Conservation (phyloP, 30 jellyfish, hydroid and myxozoan species). For the Kudoa iwatai region DNA sequence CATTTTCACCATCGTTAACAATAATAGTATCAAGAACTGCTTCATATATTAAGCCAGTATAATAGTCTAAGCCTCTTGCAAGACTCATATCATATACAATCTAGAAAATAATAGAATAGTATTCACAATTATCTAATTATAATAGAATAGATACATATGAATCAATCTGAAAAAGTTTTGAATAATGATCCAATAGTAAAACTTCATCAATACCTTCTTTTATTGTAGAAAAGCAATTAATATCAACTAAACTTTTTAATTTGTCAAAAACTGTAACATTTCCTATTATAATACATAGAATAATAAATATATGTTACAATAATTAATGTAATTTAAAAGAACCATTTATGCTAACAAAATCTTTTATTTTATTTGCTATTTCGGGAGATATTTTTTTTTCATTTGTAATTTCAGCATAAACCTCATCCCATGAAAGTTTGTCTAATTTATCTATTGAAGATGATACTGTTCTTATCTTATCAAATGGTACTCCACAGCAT, state of each 20-base stretch:
- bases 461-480: constrained; percentile 25
- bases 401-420: constrained; percentile 21
- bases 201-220: too few relatives aligned
- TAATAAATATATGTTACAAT: background rate
- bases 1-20: too few relatives aligned
- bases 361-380: constrained; percentile 26
- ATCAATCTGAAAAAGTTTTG: too few relatives aligned
- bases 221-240: background rate
- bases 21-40: constrained; percentile 27
- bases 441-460: constrained; percentile 71
- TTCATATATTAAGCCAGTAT: constrained; percentile 74
- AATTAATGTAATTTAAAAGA: background rate
- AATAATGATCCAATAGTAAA: too few relatives aligned
- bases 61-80: constrained; percentile 86
- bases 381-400: constrained; percentile 37
- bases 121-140: too few relatives aligned
- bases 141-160: too few relatives aligned
- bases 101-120: constrained; percentile 4
- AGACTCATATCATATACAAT: constrained; percentile 55
- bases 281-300: background rate
- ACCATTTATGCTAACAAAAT: constrained; percentile 29
- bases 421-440: constrained; percentile 89
- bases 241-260: constrained; percentile 2
- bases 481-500: constrained; percentile 63
- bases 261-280: too few relatives aligned